Evolutionary conservation across 2,888 invertebrate species (phyloP).

Genomic region (Clitarchus hookeri): DNA sequence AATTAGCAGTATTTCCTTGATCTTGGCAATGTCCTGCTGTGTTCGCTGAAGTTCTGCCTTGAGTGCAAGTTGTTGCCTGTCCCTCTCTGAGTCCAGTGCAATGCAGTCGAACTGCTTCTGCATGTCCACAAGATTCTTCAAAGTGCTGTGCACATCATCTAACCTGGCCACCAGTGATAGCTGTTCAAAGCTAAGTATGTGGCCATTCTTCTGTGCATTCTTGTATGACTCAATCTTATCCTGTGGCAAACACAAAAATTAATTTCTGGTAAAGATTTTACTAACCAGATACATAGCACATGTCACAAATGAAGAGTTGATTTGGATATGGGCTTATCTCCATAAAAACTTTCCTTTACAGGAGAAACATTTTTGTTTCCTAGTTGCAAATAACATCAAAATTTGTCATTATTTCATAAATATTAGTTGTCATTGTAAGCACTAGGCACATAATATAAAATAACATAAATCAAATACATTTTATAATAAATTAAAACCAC

Average conservation of each 20-base stretch:
- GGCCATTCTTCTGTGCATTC: background rate
- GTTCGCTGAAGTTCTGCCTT: background rate
- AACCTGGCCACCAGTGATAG: background rate
- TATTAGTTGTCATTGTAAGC: too few relatives aligned
- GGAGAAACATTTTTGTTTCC: too few relatives aligned
- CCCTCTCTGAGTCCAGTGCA: background rate
- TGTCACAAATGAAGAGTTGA: too few relatives aligned
- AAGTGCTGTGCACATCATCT: background rate
- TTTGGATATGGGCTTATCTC: too few relatives aligned
- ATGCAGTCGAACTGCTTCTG: background rate
- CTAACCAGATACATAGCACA: too few relatives aligned
- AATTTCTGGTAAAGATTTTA: too few relatives aligned
- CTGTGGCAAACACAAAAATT: background rate
- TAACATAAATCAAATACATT: too few relatives aligned
- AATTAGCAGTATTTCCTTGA: background rate
- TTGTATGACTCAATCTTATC: background rate
- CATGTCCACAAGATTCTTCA: background rate
- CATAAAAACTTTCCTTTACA: too few relatives aligned
- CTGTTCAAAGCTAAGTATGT: background rate
- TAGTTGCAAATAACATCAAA: too few relatives aligned
- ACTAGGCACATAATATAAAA: too few relatives aligned
- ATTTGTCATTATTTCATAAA: too few relatives aligned
- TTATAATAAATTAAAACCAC: too few relatives aligned
- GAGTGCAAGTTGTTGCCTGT: background rate
- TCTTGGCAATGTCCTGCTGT: background rate